Percentiles rank a stretch among this genome's conserved stretches.
These are phyloP conservation scores for Chrysemys picta DNA, from an alignment of 2,113 vertebrate species.

Conservation along the genomic window DNA sequence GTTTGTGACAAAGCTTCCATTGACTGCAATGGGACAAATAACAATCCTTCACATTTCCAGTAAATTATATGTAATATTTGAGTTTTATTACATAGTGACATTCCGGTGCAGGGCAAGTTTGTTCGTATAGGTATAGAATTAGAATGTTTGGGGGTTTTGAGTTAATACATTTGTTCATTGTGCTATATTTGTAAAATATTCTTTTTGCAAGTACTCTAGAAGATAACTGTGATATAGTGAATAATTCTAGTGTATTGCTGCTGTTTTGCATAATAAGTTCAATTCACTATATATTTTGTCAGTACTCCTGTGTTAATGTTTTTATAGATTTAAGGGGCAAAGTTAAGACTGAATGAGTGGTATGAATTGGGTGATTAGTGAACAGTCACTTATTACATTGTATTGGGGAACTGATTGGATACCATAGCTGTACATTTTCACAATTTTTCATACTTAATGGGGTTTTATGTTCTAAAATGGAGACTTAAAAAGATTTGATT, in stretches of 20 bases:
- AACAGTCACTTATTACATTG: background rate
- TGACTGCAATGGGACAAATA: background rate
- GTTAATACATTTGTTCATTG: background rate
- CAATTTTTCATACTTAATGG: background rate
- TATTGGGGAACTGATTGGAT: background rate
- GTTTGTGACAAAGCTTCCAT: background rate
- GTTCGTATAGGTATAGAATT: too few species aligned
- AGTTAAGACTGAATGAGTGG: background rate
- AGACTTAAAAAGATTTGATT: background rate
- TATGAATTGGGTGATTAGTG: background rate
- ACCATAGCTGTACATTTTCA: accelerated
- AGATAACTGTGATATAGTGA: too few species aligned
- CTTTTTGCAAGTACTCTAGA: too few species aligned
- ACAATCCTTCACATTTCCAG: background rate
- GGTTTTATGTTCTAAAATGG: too few species aligned
- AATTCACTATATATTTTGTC: background rate
- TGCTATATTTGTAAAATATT: too few species aligned
- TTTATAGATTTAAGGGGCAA: background rate
- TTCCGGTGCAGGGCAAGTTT: too few species aligned
- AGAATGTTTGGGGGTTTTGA: background rate
- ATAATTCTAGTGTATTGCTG: background rate
- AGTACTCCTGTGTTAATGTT: background rate
- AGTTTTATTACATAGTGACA: too few species aligned
- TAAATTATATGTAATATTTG: background rate
- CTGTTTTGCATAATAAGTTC: background rate